These are phyloP conservation scores for Agriopis aurantiaria DNA, from an alignment of 2,888 invertebrate species.

Conservation along the genomic window DNA sequence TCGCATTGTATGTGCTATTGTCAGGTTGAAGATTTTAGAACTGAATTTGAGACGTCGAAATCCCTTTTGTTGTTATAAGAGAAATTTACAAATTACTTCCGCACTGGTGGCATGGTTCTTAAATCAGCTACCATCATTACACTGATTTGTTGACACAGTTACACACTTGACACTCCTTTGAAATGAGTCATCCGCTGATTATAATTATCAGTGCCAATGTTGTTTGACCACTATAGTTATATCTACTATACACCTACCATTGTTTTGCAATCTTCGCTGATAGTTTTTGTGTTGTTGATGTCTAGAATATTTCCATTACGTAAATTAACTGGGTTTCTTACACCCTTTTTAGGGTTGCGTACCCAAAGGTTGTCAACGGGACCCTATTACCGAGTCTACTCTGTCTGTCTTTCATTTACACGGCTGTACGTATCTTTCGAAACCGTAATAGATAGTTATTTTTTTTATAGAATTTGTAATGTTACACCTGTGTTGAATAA, in stretches of 20 bases:
- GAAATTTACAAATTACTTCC: background rate
- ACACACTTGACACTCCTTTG: slow-evolving; percentile 30
- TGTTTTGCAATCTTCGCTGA: slow-evolving; percentile 10
- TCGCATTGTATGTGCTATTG: background rate
- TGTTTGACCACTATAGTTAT: slow-evolving; percentile 40
- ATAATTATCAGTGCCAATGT: slow-evolving; percentile 43
- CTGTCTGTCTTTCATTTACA: too few species aligned
- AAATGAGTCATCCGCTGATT: slow-evolving; percentile 49
- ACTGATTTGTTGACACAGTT: slow-evolving; percentile 56
- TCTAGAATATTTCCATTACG: too few species aligned
- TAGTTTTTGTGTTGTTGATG: background rate
- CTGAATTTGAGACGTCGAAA: background rate
- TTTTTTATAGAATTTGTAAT: too few species aligned
- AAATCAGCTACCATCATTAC: slow-evolving; percentile 43
- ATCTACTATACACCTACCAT: slow-evolving; percentile 15
- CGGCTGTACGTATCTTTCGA: too few species aligned
- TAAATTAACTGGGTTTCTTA: too few species aligned
- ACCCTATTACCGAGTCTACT: too few species aligned
- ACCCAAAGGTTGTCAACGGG: too few species aligned
- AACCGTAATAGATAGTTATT: too few species aligned
- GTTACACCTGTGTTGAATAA: too few species aligned
- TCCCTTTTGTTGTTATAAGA: too few species aligned
- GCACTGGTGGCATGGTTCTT: background rate
- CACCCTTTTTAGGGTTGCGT: too few species aligned
- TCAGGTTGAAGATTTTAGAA: too few species aligned